These are phyloP conservation scores for Heliconius hortense DNA, from an alignment of 2,888 invertebrate genomes.

Conservation along the genomic window DNA sequence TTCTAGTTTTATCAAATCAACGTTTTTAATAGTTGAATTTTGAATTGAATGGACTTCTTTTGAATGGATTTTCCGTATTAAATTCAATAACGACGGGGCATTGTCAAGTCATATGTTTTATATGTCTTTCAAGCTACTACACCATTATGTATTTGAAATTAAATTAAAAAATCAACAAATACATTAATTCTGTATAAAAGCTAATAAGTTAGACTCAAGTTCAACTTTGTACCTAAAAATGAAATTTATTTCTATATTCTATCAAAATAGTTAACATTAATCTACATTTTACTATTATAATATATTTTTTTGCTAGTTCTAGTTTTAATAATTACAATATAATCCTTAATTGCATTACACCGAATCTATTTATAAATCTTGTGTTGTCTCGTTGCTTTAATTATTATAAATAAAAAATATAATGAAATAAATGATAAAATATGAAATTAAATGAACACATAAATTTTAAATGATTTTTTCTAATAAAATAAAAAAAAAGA, in stretches of 20 bases:
- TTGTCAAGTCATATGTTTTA: background rate
- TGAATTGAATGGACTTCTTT: background rate
- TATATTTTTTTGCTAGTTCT: background rate
- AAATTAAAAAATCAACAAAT: too few species aligned
- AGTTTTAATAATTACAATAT: background rate
- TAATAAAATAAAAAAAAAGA: constrained; percentile 26
- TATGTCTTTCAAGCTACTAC: background rate
- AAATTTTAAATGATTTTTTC: background rate
- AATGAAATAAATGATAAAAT: background rate
- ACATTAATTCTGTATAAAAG: background rate
- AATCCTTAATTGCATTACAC: background rate
- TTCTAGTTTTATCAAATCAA: background rate
- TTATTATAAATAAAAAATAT: background rate
- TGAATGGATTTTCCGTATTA: background rate
- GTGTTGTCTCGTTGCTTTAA: background rate
- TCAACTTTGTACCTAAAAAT: background rate
- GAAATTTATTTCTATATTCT: too few species aligned
- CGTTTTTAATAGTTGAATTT: background rate
- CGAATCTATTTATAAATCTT: too few species aligned
- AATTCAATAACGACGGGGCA: background rate
- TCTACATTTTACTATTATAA: background rate
- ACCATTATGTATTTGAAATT: too few species aligned
- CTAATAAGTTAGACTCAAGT: background rate
- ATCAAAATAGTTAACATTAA: background rate
- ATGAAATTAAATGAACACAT: background rate